Base-by-base conservation (phyloP, 2,888 invertebrate species). In the Gibbula magus region DNA sequence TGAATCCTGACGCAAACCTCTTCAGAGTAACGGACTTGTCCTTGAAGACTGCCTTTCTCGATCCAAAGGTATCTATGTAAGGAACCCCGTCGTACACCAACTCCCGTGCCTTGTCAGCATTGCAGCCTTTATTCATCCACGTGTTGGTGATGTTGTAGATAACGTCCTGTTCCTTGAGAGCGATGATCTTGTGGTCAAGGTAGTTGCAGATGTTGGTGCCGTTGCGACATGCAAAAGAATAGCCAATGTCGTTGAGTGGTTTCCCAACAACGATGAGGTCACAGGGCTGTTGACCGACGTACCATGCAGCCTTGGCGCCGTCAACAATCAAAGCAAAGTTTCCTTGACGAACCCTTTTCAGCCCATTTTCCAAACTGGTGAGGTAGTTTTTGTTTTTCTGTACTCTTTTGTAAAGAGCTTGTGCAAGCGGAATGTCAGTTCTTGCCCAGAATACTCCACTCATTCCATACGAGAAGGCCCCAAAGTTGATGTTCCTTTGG, bases 201-300 rank as follows among this genome's bases (percentile, higher is more conserved):
- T 29, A n/a, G 18, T 45, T 35, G 20, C 78, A 78, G 10, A 78
- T 25, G 16, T 56, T 61, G 7, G 84, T 73, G n/a, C 79, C 79
- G 13, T 81, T 82, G 52, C 78, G n/a, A 29, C 85, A 85, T 18
- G 84, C 84, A 78, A 86, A 85, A 0, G 75, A 82, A 51, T 82
- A 84, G 20, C 75, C 75, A 52, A 79, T 77, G 20, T 83, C 80
- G 2, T 75, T 81, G 2, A 83, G 74, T 1, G 77, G 67, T 4
- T 86, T 83, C 2, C 84, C 86, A 18, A 83, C 54, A 3, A 82
- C 77, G 81, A 84, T 83, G 54, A 84, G 82, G 45, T 84, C 81
- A 79, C 86, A 86, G 0, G 86, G 85, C 10, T 80, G 73, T 45
- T 79, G 45, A 10, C 66, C 76, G 1, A 82, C 76, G 0, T 74